Conservation (phyloP, 2,797 vertebrate species). For the Acanthopagrus latus region DNA sequence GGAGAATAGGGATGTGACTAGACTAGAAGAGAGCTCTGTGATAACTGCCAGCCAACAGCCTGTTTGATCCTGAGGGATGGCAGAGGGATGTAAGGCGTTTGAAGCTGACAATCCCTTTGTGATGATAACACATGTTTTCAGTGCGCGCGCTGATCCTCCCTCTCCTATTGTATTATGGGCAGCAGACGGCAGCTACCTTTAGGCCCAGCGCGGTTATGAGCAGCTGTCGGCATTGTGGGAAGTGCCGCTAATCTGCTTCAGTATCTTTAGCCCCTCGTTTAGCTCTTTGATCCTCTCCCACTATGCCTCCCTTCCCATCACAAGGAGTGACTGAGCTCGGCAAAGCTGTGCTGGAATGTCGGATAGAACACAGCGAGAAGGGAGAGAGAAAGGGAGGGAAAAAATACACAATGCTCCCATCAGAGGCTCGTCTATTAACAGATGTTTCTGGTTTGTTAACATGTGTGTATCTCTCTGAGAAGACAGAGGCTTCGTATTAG, state of each 20-base stretch:
- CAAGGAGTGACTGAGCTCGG: conserved; percentile 60
- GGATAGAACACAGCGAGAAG: conserved; percentile 36
- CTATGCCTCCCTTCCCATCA: conserved; percentile 74
- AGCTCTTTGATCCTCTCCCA: conserved; percentile 85
- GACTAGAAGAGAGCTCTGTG: conserved; percentile 70
- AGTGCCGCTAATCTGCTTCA: conserved; percentile 84
- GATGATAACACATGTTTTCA: conserved; percentile 87
- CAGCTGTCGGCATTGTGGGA: conserved; percentile 85
- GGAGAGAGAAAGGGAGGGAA: background rate
- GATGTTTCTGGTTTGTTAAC: conserved; percentile 60
- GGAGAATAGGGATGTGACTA: conserved; percentile 74
- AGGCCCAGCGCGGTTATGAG: conserved; percentile 75
- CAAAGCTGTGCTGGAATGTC: conserved; percentile 73
- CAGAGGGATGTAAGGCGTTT: conserved; percentile 84
- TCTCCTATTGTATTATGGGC: conserved; percentile 85
- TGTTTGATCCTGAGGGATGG: conserved; percentile 87
- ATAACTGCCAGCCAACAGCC: conserved; percentile 82
- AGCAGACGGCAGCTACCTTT: conserved; percentile 84
- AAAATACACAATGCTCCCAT: conserved; percentile 33
- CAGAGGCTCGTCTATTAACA: conserved; percentile 60
- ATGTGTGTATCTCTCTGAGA: background rate
- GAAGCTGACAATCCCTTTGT: conserved; percentile 87
- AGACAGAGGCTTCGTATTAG: background rate
- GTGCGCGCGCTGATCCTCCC: conserved; percentile 74
- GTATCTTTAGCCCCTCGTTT: conserved; percentile 84